These are phyloP conservation scores for Sussaba pulchella DNA, from an alignment of 2,888 invertebrate species.

Conservation along the genomic window DNA sequence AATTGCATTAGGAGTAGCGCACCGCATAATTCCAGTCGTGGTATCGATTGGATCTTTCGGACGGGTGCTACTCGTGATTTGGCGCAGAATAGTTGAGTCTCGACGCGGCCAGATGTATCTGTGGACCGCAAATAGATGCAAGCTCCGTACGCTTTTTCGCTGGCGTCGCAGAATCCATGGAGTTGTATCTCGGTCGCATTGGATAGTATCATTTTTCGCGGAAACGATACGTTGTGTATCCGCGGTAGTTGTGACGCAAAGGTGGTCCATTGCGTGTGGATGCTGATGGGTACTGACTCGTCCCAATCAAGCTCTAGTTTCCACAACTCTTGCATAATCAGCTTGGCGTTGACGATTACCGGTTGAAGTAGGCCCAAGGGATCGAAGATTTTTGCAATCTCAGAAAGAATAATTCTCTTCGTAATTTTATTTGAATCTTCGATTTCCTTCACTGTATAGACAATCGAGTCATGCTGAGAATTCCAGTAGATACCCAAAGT, in stretches of 20 bases:
- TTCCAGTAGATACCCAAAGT: constrained; percentile 58
- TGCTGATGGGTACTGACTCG: constrained; percentile 48
- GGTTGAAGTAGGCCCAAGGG: constrained; percentile 39
- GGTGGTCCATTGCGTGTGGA: constrained; percentile 44
- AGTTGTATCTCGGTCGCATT: constrained; percentile 26
- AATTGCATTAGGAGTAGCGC: constrained; percentile 19
- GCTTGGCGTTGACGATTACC: constrained; percentile 32
- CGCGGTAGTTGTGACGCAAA: constrained; percentile 22
- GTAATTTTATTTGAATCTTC: constrained; percentile 25
- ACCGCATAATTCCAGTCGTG: constrained; percentile 55
- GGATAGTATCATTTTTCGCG: neutral
- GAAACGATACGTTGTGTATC: constrained; percentile 25
- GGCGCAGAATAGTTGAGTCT: constrained; percentile 53
- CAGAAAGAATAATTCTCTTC: constrained; percentile 46
- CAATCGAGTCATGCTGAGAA: constrained; percentile 40
- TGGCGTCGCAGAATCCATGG: constrained; percentile 72
- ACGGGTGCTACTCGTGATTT: constrained; percentile 64
- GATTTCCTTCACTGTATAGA: constrained; percentile 53
- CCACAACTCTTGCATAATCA: constrained; percentile 55
- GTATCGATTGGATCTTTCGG: constrained; percentile 38
- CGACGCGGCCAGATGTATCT: neutral
- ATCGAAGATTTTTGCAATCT: constrained; percentile 49
- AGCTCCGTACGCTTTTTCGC: constrained; percentile 70
- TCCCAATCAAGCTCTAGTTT: constrained; percentile 48
- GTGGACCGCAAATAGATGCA: constrained; percentile 66